phyloP scores from a whole-genome alignment of 2,888 invertebrate species.

The Phalangium opilio region DNA sequence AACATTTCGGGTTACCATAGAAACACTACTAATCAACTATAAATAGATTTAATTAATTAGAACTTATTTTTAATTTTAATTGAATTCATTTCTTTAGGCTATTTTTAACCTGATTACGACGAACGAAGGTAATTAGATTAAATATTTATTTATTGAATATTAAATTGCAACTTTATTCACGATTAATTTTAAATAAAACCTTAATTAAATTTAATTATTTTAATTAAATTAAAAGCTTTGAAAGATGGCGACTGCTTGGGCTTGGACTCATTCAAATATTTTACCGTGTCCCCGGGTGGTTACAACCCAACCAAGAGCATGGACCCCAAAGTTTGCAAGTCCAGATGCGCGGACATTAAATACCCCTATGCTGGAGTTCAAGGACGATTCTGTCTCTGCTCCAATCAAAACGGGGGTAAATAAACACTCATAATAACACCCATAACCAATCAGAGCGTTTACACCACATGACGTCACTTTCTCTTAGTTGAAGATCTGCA shows the following conservation, averaged over 20 bases:
- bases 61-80: no score
- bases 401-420: slow-evolving; percentile 12
- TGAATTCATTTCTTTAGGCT: no score
- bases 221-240: slow-evolving; percentile 5
- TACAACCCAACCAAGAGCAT: slow-evolving; percentile 18
- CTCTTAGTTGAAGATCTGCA: background rate
- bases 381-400: slow-evolving; percentile 11
- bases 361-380: slow-evolving; percentile 14
- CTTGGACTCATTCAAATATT: slow-evolving; percentile 17
- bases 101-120: no score
- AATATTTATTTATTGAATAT: no score
- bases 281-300: slow-evolving; percentile 19
- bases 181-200: background rate
- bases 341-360: slow-evolving; percentile 15
- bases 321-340: slow-evolving; percentile 13
- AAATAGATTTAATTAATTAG: no score
- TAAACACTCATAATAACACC: no score
- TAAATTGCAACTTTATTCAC: no score
- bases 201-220: background rate
- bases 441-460: no score
- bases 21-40: no score
- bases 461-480: background rate
- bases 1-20: no score
- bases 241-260: slow-evolving; percentile 19
- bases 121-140: no score